Conservation (phyloP, 2,888 invertebrate genomes). For the Ormyrus labotus region DNA sequence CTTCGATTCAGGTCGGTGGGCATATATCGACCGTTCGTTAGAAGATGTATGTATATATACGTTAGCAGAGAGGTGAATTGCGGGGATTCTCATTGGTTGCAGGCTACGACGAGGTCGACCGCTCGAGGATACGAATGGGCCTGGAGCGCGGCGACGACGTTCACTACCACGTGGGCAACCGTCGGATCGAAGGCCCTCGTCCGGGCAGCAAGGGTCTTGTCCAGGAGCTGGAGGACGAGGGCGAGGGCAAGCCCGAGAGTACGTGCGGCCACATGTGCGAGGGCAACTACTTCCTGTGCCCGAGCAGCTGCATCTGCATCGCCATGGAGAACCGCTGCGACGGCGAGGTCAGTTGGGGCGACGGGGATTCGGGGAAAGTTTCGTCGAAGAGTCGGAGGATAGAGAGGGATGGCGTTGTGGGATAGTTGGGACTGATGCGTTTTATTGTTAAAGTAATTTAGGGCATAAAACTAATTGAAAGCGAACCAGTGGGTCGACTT, state of each 20-base stretch:
- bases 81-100: neutral
- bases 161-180: too few species aligned
- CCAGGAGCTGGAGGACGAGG: conserved; percentile 63
- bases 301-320: conserved; percentile 83
- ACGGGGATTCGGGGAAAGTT: neutral
- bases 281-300: conserved; percentile 78
- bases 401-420: too few species aligned
- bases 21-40: neutral
- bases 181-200: too few species aligned
- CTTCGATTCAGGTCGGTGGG: conserved; percentile 53
- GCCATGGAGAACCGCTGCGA: conserved; percentile 77
- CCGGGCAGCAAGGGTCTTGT: conserved; percentile 63
- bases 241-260: conserved; percentile 61
- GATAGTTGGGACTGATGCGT: neutral
- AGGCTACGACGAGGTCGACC: conserved; percentile 60
- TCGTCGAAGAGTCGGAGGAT: neutral
- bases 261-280: conserved; percentile 74
- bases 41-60: neutral
- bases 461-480: too few species aligned
- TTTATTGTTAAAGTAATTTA: too few species aligned
- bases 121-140: conserved; percentile 61
- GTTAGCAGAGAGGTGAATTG: neutral
- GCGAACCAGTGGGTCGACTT: too few species aligned
- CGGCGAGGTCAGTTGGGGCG: conserved; percentile 65
- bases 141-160: conserved; percentile 63